Conservation (phyloP, 2,797 vertebrate genomes). For the Acanthurus tractus region DNA sequence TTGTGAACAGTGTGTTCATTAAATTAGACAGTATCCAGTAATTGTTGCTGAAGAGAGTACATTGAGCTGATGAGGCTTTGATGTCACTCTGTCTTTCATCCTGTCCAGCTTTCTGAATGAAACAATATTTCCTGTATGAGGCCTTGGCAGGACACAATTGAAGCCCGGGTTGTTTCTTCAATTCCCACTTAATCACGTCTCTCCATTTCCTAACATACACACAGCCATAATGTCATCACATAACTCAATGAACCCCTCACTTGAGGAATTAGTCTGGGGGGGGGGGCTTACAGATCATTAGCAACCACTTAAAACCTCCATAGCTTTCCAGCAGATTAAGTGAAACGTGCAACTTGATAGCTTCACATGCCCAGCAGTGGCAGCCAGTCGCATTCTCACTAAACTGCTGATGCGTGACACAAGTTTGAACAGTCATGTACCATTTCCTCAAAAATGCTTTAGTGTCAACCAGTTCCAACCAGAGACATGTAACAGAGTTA, state of each 20-base stretch:
- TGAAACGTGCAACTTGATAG: slow-evolving; percentile 38
- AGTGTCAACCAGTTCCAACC: not conserved
- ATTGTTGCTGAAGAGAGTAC: slow-evolving; percentile 3
- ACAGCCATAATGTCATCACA: slow-evolving; percentile 43
- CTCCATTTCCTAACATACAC: slow-evolving; percentile 52
- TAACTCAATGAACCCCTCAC: slow-evolving; percentile 33
- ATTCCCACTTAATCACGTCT: slow-evolving; percentile 49
- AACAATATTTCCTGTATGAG: slow-evolving; percentile 53
- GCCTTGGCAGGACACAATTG: slow-evolving; percentile 54
- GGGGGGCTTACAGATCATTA: slow-evolving; percentile 50
- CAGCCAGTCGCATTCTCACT: slow-evolving; percentile 15
- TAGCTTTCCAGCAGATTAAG: slow-evolving; percentile 54
- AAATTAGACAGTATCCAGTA: not conserved
- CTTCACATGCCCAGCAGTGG: slow-evolving; percentile 22
- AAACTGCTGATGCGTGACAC: not conserved
- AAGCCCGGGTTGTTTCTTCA: slow-evolving; percentile 57
- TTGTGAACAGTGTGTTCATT: slow-evolving; percentile 13
- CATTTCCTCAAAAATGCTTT: slow-evolving; percentile 7
- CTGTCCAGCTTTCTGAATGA: slow-evolving; percentile 29
- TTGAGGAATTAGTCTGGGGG: slow-evolving; percentile 44
- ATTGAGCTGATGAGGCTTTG: slow-evolving; percentile 35
- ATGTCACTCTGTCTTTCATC: slow-evolving; percentile 21
- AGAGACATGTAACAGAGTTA: no score
- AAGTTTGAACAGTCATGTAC: not conserved
- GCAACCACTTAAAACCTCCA: slow-evolving; percentile 45